Evolutionary conservation across 2,888 invertebrate genomes (phyloP).

Genomic region (Serripes groenlandicus): DNA sequence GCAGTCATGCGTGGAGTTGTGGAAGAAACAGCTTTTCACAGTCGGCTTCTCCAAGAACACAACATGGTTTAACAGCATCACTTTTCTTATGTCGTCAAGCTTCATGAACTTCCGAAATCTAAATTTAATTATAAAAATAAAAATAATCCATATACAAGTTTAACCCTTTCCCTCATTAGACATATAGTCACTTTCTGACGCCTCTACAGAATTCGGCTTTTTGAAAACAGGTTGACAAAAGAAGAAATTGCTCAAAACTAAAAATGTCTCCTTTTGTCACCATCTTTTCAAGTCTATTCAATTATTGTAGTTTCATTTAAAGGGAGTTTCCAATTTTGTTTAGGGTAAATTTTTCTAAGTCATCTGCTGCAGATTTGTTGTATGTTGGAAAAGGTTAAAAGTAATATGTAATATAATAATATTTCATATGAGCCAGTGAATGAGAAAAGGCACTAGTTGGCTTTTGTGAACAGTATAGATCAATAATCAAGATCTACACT

Average conservation of each 20-base stretch:
- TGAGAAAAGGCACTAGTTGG: too few species aligned
- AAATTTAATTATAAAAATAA: conserved; percentile 14
- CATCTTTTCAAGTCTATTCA: not conserved
- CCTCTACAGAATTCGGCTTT: not conserved
- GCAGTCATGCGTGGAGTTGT: conserved; percentile 48
- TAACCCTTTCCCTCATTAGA: not conserved
- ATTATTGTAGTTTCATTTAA: not conserved
- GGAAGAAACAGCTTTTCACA: conserved; percentile 94
- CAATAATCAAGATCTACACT: too few species aligned
- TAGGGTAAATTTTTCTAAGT: too few species aligned
- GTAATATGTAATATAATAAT: too few species aligned
- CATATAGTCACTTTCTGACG: too few species aligned
- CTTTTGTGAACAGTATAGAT: too few species aligned
- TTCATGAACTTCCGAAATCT: conserved; percentile 97
- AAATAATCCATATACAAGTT: not conserved
- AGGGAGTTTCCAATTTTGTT: too few species aligned
- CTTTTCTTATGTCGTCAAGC: conserved; percentile 96
- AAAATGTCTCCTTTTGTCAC: not conserved
- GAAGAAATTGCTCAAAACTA: not conserved
- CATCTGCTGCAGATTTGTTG: too few species aligned
- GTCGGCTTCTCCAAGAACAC: conserved; percentile 98
- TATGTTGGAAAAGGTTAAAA: too few species aligned
- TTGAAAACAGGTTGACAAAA: not conserved
- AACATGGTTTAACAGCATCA: conserved; percentile 97
- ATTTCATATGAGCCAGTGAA: too few species aligned